These are phyloP conservation scores for Empidonax traillii DNA, from an alignment of 2,113 vertebrate species.

Conservation along the genomic window DNA sequence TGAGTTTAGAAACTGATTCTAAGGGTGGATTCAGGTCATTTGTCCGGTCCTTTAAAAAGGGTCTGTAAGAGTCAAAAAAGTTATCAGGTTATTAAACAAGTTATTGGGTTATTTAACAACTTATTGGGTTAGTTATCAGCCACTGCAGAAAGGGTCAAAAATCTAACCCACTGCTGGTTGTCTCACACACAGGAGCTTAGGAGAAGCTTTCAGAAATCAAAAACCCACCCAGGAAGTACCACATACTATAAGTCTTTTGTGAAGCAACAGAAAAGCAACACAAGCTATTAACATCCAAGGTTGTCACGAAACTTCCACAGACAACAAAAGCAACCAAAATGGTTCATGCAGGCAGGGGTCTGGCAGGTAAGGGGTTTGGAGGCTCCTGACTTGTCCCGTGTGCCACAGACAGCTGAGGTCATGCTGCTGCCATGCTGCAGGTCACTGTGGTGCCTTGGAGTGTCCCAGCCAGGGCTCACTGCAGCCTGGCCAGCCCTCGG, in stretches of 20 bases:
- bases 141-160: neutral
- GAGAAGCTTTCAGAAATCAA: neutral
- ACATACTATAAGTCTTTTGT: neutral
- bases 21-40: neutral
- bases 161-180: neutral
- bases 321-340: neutral
- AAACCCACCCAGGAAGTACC: neutral
- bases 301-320: neutral
- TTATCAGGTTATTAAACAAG: neutral
- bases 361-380: neutral
- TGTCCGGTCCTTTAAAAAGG: slow-evolving; percentile 58
- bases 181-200: neutral
- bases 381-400: rapidly evolving
- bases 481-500: neutral
- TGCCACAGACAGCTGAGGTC: neutral
- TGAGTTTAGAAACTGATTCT: slow-evolving; percentile 5
- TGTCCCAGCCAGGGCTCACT: neutral
- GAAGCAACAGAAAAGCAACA: neutral
- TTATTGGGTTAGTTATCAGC: neutral
- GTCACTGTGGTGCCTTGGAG: rapidly evolving
- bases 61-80: slow-evolving; percentile 28
- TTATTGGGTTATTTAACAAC: neutral
- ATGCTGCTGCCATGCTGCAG: neutral
- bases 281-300: neutral
- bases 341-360: neutral